Conservation (phyloP, 2,888 invertebrate species). For the Ectropis crepuscularia region DNA sequence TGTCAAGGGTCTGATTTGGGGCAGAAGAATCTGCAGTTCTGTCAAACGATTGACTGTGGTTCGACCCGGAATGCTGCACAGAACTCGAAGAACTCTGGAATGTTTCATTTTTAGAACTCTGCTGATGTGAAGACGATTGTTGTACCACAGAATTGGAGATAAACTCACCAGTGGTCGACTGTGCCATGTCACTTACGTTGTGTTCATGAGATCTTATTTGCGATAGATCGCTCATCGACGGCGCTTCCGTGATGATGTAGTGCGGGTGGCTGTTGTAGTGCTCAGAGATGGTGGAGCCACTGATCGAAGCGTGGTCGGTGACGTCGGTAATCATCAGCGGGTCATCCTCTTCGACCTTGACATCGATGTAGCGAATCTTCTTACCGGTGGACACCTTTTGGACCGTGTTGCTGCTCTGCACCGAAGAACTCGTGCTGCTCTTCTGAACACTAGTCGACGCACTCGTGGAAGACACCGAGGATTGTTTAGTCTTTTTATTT, state of each 20-base stretch:
- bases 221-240: constrained; percentile 78
- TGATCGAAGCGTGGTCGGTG: constrained; percentile 76
- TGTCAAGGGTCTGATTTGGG: constrained; percentile 73
- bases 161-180: constrained; percentile 74
- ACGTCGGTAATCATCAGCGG: constrained; percentile 83
- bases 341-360: constrained; percentile 83
- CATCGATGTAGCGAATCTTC: constrained; percentile 81
- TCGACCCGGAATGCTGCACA: constrained; percentile 70
- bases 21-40: constrained; percentile 68
- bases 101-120: constrained; percentile 74
- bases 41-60: constrained; percentile 71
- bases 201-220: constrained; percentile 69
- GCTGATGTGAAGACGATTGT: constrained; percentile 72
- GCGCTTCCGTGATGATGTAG: constrained; percentile 82
- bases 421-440: constrained; percentile 70
- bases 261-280: constrained; percentile 81
- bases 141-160: constrained; percentile 70
- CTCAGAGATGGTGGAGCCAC: constrained; percentile 79
- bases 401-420: constrained; percentile 72
- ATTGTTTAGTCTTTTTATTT: constrained; percentile 83
- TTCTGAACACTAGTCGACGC: constrained; percentile 80
- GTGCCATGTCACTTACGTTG: constrained; percentile 76
- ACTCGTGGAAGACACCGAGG: constrained; percentile 73
- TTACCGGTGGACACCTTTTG: constrained; percentile 80
- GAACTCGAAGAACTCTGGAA: constrained; percentile 76